Percentiles rank a stretch among this genome's conserved stretches.
phyloP scores from a whole-genome alignment of 1,140 invertebrate genomes.

The Heliconius hermathena region DNA sequence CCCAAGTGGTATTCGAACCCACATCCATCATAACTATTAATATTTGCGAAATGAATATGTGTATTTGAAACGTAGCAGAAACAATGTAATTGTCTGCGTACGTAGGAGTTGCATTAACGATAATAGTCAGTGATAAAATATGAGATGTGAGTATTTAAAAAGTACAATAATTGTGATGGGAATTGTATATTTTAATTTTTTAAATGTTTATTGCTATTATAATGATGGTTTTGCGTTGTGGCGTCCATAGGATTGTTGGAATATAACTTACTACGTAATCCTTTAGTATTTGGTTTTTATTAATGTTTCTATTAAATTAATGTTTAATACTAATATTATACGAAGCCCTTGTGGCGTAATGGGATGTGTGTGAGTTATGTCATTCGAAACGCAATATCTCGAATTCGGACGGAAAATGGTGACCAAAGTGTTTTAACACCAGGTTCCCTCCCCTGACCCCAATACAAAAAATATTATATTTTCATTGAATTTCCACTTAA shows the following conservation, averaged over 20 bases:
- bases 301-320: too few species aligned
- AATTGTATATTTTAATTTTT: slow-evolving; percentile 13
- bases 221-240: not conserved
- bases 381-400: too few species aligned
- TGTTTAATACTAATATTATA: too few species aligned
- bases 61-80: not conserved
- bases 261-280: not conserved
- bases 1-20: too few species aligned
- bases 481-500: too few species aligned
- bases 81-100: slow-evolving; percentile 11
- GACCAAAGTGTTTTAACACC: too few species aligned
- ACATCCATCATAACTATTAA: not conserved
- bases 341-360: too few species aligned
- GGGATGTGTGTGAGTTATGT: too few species aligned
- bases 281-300: not conserved
- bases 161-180: slow-evolving; percentile 6
- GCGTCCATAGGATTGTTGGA: not conserved
- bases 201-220: slow-evolving; percentile 9
- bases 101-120: slow-evolving; percentile 10
- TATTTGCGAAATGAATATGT: slow-evolving; percentile 41
- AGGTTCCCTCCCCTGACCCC: too few species aligned
- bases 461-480: too few species aligned
- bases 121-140: slow-evolving; percentile 14
- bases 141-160: slow-evolving; percentile 11
- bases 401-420: too few species aligned